These are phyloP conservation scores for Xerus inauris DNA, from an alignment of 2,113 vertebrate species.

Conservation along the genomic window DNA sequence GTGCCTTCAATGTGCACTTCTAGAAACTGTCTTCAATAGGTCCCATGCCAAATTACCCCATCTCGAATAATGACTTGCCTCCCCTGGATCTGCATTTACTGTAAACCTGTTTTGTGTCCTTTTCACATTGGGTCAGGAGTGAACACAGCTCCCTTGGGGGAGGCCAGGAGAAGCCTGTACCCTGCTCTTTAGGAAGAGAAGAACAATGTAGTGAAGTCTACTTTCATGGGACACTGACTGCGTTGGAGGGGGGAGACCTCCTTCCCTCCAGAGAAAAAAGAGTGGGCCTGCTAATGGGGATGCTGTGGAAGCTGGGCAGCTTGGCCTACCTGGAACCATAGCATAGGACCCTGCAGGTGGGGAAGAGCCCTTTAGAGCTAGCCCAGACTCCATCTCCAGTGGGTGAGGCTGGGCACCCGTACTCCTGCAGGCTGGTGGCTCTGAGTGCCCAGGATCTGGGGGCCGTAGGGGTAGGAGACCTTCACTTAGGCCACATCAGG, in stretches of 20 bases:
- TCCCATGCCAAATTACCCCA: background rate
- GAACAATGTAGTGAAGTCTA: background rate
- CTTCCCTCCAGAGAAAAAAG: background rate
- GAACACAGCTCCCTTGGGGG: background rate
- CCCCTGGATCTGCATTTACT: background rate
- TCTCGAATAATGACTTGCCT: background rate
- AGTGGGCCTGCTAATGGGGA: background rate
- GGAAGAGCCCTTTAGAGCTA: background rate
- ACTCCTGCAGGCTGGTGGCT: background rate
- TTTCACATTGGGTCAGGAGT: background rate
- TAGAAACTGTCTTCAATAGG: constrained; percentile 32
- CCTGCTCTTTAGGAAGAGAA: background rate
- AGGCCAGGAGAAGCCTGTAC: background rate
- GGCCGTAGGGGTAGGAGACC: background rate
- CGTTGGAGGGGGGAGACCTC: too few species aligned
- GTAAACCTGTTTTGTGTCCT: constrained; percentile 19
- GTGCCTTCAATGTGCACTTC: background rate
- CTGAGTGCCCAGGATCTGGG: background rate
- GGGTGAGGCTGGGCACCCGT: background rate
- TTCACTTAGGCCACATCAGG: background rate
- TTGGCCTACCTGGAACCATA: background rate
- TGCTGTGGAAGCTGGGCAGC: background rate
- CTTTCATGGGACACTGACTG: background rate
- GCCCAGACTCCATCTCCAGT: background rate
- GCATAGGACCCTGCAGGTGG: background rate